phyloP scores from a whole-genome alignment of 2,113 vertebrate genomes.

The Proterorhinus semilunaris region DNA sequence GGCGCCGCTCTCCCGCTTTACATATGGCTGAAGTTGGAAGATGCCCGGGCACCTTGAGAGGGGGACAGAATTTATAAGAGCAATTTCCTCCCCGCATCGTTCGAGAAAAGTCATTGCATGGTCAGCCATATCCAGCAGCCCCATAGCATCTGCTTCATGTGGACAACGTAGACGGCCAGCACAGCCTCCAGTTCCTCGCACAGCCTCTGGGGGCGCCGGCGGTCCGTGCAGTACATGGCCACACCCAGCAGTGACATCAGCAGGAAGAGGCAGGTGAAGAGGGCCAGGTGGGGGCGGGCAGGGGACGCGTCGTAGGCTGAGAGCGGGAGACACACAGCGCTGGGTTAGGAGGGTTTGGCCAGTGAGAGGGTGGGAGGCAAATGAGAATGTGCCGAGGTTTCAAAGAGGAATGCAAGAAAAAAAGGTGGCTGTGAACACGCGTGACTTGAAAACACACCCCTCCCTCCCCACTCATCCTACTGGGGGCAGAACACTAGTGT shows the following conservation, averaged over 20 bases:
- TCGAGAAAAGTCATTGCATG: conserved; percentile 74
- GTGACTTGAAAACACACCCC: background rate
- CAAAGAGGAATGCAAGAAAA: background rate
- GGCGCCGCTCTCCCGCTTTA: conserved; percentile 28
- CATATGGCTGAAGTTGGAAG: conserved; percentile 53
- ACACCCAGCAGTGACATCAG: conserved; percentile 80
- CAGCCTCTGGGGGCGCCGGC: conserved; percentile 68
- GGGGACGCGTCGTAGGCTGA: conserved; percentile 78
- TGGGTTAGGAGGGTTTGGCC: conserved; percentile 24
- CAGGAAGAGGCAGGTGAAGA: conserved; percentile 81
- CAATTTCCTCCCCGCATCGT: conserved; percentile 43
- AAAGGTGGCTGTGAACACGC: conserved; percentile 6
- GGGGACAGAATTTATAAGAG: conserved; percentile 28
- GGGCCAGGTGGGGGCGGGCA: conserved; percentile 66
- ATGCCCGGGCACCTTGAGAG: conserved; percentile 40
- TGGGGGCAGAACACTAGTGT: no score
- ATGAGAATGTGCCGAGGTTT: background rate
- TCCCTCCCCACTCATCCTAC: no score
- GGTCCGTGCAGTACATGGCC: conserved; percentile 81
- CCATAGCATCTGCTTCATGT: conserved; percentile 79
- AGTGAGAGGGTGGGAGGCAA: conserved; percentile 16
- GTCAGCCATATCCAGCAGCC: conserved; percentile 85
- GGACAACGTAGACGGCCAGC: conserved; percentile 80
- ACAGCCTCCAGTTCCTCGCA: conserved; percentile 83
- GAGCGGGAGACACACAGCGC: background rate